These are phyloP conservation scores for Megaceryle torquata DNA, from an alignment of 2,113 vertebrate genomes.

Conservation along the genomic window DNA sequence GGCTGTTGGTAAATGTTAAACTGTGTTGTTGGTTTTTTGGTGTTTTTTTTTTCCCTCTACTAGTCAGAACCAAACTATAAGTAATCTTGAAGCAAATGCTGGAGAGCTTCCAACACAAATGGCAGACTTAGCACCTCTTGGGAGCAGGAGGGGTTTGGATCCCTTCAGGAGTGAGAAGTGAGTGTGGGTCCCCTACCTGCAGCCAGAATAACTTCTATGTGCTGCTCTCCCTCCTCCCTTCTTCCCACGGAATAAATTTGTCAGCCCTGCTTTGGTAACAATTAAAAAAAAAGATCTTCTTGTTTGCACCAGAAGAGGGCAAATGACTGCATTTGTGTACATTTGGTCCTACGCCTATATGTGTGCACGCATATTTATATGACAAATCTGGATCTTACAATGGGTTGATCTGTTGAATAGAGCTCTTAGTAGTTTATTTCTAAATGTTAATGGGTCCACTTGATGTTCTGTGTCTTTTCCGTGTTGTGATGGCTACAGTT, in stretches of 20 bases:
- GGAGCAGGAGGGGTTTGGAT: neutral
- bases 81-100: neutral
- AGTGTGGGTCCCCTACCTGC: neutral
- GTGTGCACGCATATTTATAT: fast-evolving
- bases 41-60: neutral
- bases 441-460: neutral
- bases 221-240: neutral
- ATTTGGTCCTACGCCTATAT: neutral
- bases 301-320: neutral
- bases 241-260: neutral
- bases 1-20: neutral
- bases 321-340: fast-evolving
- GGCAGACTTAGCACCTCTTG: neutral
- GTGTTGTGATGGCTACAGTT: neutral
- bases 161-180: neutral
- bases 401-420: neutral
- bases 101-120: neutral
- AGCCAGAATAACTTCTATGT: neutral
- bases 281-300: neutral
- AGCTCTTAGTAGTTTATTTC: neutral
- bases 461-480: neutral
- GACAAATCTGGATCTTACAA: neutral
- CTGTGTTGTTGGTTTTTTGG: neutral
- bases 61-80: neutral
- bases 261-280: neutral